phyloP scores from a whole-genome alignment of 2,797 vertebrate species.

The Tangara arthus region DNA sequence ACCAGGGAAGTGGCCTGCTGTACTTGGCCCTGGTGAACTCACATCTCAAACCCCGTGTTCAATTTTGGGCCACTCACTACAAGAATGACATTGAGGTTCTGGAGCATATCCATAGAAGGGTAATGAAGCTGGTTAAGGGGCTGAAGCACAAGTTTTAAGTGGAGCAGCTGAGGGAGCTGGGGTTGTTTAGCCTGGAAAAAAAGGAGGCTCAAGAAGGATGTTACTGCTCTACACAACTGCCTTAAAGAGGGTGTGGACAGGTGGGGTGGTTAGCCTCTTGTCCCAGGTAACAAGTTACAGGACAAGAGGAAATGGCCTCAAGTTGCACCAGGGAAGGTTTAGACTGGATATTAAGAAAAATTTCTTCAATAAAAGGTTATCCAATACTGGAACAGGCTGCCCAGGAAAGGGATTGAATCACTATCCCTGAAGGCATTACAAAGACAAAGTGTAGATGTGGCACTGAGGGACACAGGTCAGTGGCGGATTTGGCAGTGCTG shows the following conservation, averaged over 20 bases:
- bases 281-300: not conserved
- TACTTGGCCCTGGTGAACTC: fast-evolving
- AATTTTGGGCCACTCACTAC: not conserved
- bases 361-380: not conserved
- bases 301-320: not conserved
- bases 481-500: not conserved
- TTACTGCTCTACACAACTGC: not conserved
- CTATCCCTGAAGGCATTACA: not conserved
- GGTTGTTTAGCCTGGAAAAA: not conserved
- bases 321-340: not conserved
- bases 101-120: not conserved
- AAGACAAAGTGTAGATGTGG: not conserved
- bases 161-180: not conserved
- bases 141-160: not conserved
- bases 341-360: not conserved
- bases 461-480: not conserved
- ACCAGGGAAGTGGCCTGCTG: not conserved
- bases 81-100: not conserved
- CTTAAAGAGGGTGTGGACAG: not conserved
- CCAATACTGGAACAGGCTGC: not conserved
- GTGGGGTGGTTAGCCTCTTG: not conserved
- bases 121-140: not conserved
- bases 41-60: too few species aligned
- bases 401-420: not conserved
- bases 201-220: not conserved